Percentiles rank a stretch among this genome's conserved stretches.
phyloP scores from a whole-genome alignment of 2,797 vertebrate genomes.

The Propithecus deckenii region DNA sequence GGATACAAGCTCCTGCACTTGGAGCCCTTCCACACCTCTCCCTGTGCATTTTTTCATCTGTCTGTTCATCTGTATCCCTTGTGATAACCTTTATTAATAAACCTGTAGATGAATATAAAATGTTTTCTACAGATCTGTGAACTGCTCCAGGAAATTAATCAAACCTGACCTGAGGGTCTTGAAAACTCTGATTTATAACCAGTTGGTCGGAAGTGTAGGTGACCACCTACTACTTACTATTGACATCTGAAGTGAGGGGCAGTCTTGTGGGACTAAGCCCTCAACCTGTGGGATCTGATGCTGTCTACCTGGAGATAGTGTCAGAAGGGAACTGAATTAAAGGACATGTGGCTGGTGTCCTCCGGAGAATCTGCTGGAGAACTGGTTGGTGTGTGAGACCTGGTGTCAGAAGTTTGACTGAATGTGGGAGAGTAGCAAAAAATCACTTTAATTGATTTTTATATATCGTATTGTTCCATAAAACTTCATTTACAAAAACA shows the following conservation, averaged over 20 bases:
- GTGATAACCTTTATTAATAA: not conserved
- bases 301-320: not conserved
- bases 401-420: not conserved
- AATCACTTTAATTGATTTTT: not conserved
- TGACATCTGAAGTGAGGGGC: not conserved
- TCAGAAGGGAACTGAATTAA: not conserved
- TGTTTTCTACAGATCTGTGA: not conserved
- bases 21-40: not conserved
- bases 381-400: not conserved
- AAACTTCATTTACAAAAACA: not conserved
- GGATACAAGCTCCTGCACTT: not conserved
- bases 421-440: not conserved
- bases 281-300: not conserved
- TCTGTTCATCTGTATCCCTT: too few relatives aligned
- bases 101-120: not conserved
- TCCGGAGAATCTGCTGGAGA: not conserved
- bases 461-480: not conserved
- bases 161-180: not conserved
- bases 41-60: not conserved
- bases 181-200: not conserved
- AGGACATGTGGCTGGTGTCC: rapidly evolving
- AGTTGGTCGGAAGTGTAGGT: not conserved
- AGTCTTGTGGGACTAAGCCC: not conserved
- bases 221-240: not conserved
- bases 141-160: not conserved